Percentiles rank a stretch among this genome's conserved stretches.
Conservation (phyloP, 23 tunicate species). For the Styela plicata region DNA sequence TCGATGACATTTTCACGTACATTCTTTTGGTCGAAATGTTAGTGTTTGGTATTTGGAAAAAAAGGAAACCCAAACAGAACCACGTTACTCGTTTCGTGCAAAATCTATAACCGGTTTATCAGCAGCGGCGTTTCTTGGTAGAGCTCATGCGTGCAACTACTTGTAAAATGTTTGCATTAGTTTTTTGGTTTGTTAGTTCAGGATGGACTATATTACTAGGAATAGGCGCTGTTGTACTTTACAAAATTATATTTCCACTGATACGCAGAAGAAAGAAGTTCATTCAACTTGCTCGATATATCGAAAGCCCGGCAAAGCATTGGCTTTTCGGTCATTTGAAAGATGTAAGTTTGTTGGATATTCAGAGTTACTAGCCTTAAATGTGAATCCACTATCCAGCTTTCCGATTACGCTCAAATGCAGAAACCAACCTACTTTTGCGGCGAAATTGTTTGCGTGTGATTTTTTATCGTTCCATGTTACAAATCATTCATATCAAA, state of each 20-base stretch:
- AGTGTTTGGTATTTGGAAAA: not conserved
- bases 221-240: not conserved
- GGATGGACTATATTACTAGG: not conserved
- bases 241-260: not conserved
- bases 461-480: no score
- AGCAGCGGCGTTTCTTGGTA: no score
- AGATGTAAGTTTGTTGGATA: not conserved
- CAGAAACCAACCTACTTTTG: no score
- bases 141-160: no score
- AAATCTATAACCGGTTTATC: not conserved
- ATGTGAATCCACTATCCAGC: no score
- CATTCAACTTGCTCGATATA: not conserved
- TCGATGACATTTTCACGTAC: no score
- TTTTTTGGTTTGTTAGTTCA: not conserved
- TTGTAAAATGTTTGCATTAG: not conserved
- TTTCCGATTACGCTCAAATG: no score
- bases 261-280: not conserved
- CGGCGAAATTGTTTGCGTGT: no score
- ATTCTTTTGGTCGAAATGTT: no score
- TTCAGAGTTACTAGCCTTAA: no score
- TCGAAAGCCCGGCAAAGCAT: not conserved
- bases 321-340: not conserved
- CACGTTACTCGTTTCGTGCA: not conserved
- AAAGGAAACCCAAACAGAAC: not conserved
- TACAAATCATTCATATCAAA: no score